Base-by-base conservation (phyloP, 2,888 invertebrate genomes). In the Nomada fucata region DNA sequence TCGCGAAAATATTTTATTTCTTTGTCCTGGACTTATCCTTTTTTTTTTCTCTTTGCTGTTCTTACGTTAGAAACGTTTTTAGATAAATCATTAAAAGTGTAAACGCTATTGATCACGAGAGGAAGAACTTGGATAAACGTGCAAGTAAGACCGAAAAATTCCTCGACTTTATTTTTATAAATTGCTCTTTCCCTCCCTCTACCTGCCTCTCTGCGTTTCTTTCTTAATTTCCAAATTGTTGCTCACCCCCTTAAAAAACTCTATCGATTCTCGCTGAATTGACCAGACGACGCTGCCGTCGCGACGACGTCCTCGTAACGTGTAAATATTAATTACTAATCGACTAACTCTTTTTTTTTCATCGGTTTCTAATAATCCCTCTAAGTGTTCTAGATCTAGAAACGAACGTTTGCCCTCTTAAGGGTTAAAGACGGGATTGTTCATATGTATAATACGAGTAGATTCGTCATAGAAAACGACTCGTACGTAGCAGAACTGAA, bases 61-160 rank as follows among this genome's bases (percentile, higher is more conserved):
- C 60, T 73, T 57, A 59, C 18, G 67, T 47, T 76, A 69, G 68
- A 79, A 61, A 82, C 44, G n/a, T 29, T 68, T 61, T 23, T 74
- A 50, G 79, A 61, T 61, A 53, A 67, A 76, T 59, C 71, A 76
- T 82, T 59, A 47, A 67, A 55, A 47, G 71, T 44, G 74, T 76
- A 60, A 79, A 75, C 64, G 80, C 68, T 70, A 67, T 75, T 55
- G 23, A 70, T 70, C 70, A 63, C 67, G 80, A 80, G 80, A 76
- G 81, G 82, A 82, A 82, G 82, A 82, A 76, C 81, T 82, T 82
- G 82, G 82, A 81, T 80, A 80, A 76, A 76, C 80, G 80, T 72
- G 80, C 80, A 72, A 63, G 76, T 53, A 68, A 69, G 53, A 61
- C 61, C 61, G 65, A 82, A 60, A 75, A 63, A 55, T 55, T 55